Evolutionary conservation across 2,888 invertebrate species (phyloP).

Genomic region (Physocephala rufipes): DNA sequence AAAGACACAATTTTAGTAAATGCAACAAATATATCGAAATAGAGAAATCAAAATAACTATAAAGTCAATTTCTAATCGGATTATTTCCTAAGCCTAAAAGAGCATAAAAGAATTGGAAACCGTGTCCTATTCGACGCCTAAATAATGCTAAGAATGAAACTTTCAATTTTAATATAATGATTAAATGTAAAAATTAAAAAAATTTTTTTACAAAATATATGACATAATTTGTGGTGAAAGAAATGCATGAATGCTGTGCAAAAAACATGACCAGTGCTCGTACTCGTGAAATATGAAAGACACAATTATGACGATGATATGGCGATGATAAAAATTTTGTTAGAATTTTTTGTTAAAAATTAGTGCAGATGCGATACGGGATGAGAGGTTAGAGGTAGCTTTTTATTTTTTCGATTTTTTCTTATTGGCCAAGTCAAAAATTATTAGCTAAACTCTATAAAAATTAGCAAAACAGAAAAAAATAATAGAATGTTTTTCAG

Average conservation of each 20-base stretch:
- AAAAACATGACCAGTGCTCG: not conserved
- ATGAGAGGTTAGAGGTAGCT: constrained; percentile 39
- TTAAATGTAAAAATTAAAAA: not conserved
- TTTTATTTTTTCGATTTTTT: constrained; percentile 4
- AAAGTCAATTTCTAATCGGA: no score
- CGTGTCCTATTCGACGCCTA: no score
- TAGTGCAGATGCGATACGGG: constrained; percentile 17
- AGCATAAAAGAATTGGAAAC: no score
- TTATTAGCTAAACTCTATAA: constrained; percentile 4
- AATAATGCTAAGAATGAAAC: no score
- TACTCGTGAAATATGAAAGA: no score
- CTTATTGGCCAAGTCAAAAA: not conserved
- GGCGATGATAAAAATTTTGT: no score
- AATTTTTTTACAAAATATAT: not conserved
- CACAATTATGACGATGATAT: no score
- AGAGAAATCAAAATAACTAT: no score
- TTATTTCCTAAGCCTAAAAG: no score
- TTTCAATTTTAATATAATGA: no score
- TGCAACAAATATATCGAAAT: no score
- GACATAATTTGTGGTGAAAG: not conserved
- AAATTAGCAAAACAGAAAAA: constrained; percentile 20
- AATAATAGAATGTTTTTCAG: not conserved
- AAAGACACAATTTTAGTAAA: no score
- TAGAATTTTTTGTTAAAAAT: not conserved
- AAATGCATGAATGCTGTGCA: not conserved